Conservation (phyloP, 2,797 vertebrate genomes). For the Scomberomorus guttatus region DNA sequence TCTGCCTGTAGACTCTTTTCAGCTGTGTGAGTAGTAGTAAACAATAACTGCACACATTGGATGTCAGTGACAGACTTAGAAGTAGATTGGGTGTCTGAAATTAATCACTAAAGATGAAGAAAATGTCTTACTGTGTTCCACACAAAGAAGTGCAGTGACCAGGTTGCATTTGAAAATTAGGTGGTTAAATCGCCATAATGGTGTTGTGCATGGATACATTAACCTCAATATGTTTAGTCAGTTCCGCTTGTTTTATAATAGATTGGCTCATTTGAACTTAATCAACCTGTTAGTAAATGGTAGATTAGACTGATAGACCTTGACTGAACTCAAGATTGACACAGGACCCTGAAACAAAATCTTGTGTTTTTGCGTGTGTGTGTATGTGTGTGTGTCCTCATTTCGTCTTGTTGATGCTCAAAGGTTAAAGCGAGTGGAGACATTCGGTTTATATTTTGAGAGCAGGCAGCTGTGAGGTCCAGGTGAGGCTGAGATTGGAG, state of each 20-base stretch:
- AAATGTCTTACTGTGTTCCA: not conserved
- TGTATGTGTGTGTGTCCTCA: not conserved
- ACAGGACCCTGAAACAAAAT: not conserved
- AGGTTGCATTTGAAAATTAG: not conserved
- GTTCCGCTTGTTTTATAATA: not conserved
- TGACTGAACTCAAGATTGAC: not conserved
- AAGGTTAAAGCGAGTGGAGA: conserved; percentile 14
- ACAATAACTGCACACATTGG: too few species aligned
- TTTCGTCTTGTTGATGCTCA: not conserved
- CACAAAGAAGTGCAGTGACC: not conserved
- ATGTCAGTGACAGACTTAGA: too few species aligned
- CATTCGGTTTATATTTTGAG: conserved; percentile 24
- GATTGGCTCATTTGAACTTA: not conserved
- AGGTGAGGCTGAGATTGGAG: conserved; percentile 35
- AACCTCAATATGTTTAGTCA: not conserved
- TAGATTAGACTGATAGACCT: not conserved
- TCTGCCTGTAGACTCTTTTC: too few species aligned
- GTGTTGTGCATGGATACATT: not conserved
- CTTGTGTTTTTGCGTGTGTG: too few species aligned
- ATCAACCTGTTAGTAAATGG: not conserved
- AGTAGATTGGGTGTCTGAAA: too few species aligned
- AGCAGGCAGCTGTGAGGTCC: conserved; percentile 28
- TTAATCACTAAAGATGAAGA: too few species aligned
- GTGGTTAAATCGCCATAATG: not conserved
- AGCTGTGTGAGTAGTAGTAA: too few species aligned